Percentiles rank a stretch among this genome's conserved stretches.
These are phyloP conservation scores for Meandrina meandrites DNA, from an alignment of 92 coral and sea anemone genomes.

Conservation along the genomic window DNA sequence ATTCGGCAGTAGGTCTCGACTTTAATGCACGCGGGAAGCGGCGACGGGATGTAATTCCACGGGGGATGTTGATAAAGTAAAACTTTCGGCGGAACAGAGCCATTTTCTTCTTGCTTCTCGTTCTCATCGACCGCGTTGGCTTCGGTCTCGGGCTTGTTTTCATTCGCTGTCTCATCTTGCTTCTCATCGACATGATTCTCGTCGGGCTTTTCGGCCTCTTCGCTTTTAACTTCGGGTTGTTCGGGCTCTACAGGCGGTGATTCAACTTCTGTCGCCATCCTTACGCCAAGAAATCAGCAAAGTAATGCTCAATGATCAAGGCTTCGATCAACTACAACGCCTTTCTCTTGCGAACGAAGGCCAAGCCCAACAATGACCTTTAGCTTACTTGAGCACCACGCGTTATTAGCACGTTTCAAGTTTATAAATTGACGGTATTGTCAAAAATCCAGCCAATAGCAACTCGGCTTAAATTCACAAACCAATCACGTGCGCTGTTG, in stretches of 20 bases:
- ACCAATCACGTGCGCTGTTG: constrained; percentile 79
- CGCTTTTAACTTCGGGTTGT: constrained; percentile 66
- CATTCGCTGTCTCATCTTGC: constrained; percentile 74
- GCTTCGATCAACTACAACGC: constrained; percentile 86
- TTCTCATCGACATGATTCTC: constrained; percentile 94
- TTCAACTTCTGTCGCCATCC: constrained; percentile 90
- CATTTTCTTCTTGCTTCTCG: constrained; percentile 85
- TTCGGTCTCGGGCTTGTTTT: constrained; percentile 78
- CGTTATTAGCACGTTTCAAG: constrained; percentile 99
- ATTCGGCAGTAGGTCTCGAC: constrained; percentile 89
- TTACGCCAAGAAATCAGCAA: constrained; percentile 67
- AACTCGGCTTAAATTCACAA: constrained; percentile 48
- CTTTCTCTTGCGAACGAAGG: constrained; percentile 76
- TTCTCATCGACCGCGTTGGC: constrained; percentile 79
- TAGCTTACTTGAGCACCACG: constrained; percentile 93
- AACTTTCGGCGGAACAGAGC: constrained; percentile 80
- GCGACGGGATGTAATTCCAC: constrained; percentile 70
- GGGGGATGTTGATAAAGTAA: constrained; percentile 92
- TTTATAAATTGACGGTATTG: constrained; percentile 99
- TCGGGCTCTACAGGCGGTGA: constrained; percentile 64
- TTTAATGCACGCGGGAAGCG: constrained; percentile 89
- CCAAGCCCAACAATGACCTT: constrained; percentile 97
- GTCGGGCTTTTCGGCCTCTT: constrained; percentile 72
- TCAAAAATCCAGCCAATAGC: constrained; percentile 84
- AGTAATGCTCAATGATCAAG: constrained; percentile 74